A percentile compares a stretch with the other conserved stretches of the same genome.
phyloP scores from a whole-genome alignment of 2,797 vertebrate genomes.

The Apodemus agrarius region DNA sequence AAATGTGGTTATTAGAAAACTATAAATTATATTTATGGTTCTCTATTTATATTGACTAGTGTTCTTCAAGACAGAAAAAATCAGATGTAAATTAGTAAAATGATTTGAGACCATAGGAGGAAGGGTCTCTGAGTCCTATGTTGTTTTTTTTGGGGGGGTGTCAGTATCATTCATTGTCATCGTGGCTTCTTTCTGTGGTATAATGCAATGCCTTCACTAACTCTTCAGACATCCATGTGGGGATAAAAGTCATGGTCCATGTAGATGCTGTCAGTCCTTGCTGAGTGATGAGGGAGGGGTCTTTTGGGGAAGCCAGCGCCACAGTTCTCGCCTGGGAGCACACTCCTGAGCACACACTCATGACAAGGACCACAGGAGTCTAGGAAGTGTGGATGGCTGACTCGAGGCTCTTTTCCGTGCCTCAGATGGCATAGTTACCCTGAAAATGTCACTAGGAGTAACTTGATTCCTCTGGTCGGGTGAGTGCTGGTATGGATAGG shows the following conservation, averaged over 20 bases:
- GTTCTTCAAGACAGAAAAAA: background rate
- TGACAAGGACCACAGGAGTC: background rate
- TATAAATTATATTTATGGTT: background rate
- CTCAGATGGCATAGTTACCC: background rate
- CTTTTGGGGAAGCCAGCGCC: background rate
- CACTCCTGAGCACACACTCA: background rate
- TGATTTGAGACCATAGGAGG: background rate
- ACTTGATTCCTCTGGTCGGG: background rate
- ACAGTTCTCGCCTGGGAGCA: background rate
- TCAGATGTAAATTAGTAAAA: conserved; percentile 28
- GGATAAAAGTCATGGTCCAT: background rate
- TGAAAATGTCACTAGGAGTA: background rate
- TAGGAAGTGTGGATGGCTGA: background rate
- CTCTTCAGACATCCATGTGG: background rate
- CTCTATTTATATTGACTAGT: background rate
- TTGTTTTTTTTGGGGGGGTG: background rate
- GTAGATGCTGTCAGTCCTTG: background rate
- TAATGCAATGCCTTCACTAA: background rate
- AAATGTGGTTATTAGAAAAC: background rate
- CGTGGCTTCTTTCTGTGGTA: background rate
- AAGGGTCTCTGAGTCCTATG: background rate
- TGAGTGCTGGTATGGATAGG: background rate
- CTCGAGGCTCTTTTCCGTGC: background rate
- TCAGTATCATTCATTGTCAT: background rate
- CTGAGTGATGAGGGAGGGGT: background rate